Evolutionary conservation across 2,113 vertebrate genomes (phyloP), one percentile per base, ranked within the genome.

Genomic region (Epinephelus cyanopodus): DNA sequence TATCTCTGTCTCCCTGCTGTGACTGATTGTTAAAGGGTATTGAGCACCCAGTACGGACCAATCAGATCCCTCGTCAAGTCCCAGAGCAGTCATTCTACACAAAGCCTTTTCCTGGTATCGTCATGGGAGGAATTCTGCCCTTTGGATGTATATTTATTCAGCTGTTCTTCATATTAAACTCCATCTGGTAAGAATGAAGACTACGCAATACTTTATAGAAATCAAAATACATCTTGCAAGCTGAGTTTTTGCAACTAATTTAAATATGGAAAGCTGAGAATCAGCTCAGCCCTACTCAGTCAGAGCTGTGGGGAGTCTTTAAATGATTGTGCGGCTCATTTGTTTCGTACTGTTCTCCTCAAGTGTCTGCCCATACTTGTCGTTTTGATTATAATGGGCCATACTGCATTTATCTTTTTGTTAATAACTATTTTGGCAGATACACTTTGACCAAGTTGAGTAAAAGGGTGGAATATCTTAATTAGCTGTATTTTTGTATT

Each of bases 91-190:
- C 97, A 0, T 98, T 99, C 94, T 99, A 99, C 88, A 99, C 97
- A 7, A 97, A 97, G 84, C 96, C 97, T 0, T 90, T 98, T 61
- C 98, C 98, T 75, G 98, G 98, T 11, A 99, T 98, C 61, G 68
- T 98, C 88, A 98, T 98, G 97, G 97, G 98, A 78, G 97, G 97
- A 18, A 98, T 98, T 93, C 92, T 99, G 23, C 97, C 97, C 10
- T 99, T 98, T 42, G 97, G 97, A 17, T 98, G 97, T 81, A 98
- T 99, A 86, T 99, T 98, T 77, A 99, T 99, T 91, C 98, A 98
- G 93, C 94, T 99, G 47, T 99, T 99, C 94, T 98, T 99, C 92
- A 98, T 98, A 90, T 96, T 98, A 50, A 99, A 98, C 86, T 98
- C 97, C 86, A 99, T 99, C 92, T 99, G 98, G 98, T 99, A 96